Percentiles rank a stretch among this genome's conserved stretches.
These are phyloP conservation scores for Brachionus sp. DNA, from an alignment of 1,140 invertebrate genomes.

Conservation along the genomic window DNA sequence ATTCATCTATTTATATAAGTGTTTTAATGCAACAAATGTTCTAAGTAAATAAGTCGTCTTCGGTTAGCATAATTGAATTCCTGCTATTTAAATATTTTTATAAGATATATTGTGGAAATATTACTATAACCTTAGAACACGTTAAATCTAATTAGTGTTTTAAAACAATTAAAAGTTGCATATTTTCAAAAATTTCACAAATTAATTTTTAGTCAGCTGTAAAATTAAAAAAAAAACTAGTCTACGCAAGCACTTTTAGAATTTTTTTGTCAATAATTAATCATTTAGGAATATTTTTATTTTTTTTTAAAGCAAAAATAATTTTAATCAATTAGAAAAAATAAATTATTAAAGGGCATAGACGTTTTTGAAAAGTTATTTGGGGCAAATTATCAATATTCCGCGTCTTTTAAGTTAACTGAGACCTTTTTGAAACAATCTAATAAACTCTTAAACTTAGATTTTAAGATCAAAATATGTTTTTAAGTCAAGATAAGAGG, in stretches of 20 bases:
- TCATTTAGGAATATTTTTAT: not conserved
- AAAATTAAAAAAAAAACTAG: not conserved
- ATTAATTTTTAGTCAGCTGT: not conserved
- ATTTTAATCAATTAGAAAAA: not conserved
- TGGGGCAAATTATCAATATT: not conserved
- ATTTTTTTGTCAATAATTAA: not conserved
- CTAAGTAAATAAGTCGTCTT: not conserved
- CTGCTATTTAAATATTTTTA: not conserved
- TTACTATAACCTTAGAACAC: not conserved
- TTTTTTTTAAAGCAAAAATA: not conserved
- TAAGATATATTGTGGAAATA: not conserved
- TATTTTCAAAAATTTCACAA: not conserved
- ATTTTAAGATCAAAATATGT: not conserved
- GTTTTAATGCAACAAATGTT: not conserved
- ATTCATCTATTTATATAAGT: not conserved
- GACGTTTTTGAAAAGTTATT: too few species aligned
- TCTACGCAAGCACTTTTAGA: not conserved
- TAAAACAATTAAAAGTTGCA: not conserved
- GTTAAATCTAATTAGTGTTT: not conserved
- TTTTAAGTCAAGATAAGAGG: not conserved
- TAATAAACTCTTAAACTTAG: not conserved
- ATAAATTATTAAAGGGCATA: too few species aligned
- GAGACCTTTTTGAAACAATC: constrained; percentile 1
- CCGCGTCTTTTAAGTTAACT: not conserved
- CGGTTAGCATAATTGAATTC: not conserved